These are phyloP conservation scores for Neelides sp. DNA, from an alignment of 1,140 invertebrate species.

Conservation along the genomic window DNA sequence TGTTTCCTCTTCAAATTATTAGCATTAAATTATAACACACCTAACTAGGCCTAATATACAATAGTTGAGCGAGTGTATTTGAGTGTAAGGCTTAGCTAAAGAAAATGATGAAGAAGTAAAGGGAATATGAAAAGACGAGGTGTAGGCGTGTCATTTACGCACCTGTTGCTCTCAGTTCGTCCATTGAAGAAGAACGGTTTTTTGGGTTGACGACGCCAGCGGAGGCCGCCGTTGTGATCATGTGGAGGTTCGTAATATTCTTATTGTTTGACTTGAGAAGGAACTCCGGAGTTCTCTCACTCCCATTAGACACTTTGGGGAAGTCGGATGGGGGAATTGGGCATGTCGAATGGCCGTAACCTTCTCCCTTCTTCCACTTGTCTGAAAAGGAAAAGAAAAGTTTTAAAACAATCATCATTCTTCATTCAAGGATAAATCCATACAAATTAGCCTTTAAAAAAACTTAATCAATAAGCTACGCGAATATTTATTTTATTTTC, in stretches of 20 bases:
- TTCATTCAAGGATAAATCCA: too few relatives aligned
- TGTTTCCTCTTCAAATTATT: too few relatives aligned
- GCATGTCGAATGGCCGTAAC: background rate
- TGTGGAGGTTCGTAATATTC: background rate
- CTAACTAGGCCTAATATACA: too few relatives aligned
- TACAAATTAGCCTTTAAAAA: too few relatives aligned
- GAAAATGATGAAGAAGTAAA: background rate
- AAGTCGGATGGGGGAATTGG: conserved; percentile 16
- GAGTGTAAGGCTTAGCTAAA: background rate
- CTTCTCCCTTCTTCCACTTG: conserved; percentile 25
- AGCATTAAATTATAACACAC: too few relatives aligned
- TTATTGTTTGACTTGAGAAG: conserved; percentile 4
- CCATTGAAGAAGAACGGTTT: conserved; percentile 27
- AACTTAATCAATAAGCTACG: too few relatives aligned
- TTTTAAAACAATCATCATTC: too few relatives aligned
- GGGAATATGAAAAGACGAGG: background rate
- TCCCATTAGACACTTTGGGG: too few relatives aligned
- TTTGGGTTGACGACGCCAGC: conserved; percentile 10
- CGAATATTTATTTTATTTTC: too few relatives aligned
- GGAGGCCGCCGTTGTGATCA: background rate
- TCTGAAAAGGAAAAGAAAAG: conserved; percentile 17
- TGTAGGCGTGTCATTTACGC: too few relatives aligned
- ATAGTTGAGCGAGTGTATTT: background rate
- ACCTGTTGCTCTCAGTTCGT: conserved; percentile 30
- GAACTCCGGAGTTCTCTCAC: conserved; percentile 4